Base-by-base conservation (phyloP, 2,888 invertebrate species). In the Acleris literana region DNA sequence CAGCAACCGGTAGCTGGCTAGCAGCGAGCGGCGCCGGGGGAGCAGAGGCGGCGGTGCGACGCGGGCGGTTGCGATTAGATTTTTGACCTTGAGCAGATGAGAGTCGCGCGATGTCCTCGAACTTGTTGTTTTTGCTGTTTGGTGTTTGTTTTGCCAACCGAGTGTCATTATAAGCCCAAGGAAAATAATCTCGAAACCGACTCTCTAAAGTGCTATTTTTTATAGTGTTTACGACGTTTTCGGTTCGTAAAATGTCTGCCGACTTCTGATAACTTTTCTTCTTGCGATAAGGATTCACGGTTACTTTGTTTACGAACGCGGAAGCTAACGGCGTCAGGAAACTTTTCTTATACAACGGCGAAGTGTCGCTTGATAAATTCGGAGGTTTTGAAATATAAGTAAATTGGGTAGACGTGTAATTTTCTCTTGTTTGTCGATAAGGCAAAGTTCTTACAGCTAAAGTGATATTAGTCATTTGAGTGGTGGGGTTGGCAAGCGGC, bases 391-490 rank as follows among this genome's bases (percentile, higher is more conserved):
- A 59, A 61, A 49, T 59, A 56, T 69, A 64, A 60, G 63, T 49
- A 18, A 48, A n/a, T 58, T 60, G 60, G 58, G 63, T 64, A 52
- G 68, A 62, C 68, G 68, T 63, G 53, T 58, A 70, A 63, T 68
- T 71, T 63, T 63, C 56, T 67, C 53, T 68, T 64, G 61, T 71
- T 64, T 60, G 63, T 70, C 53, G 17, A 67, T 68, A 70, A 72
- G 65, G 72, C 69, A 25, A 66, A 70, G 69, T 74, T 67, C 72
- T 69, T 75, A 78, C 29, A 69, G 70, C 71, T 77, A 79, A 73
- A 74, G 64, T 75, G 72, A 74, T 79, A 77, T 80, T 76, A 76
- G 73, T 77, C 67, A 71, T 64, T 70, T 7, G 68, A 43, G 69
- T 70, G 68, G 69, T 64, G 58, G 57, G 25, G 33, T 25, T 17